Evolutionary conservation across 2,797 vertebrate species (phyloP).

Genomic region (Bryconaethiops microstoma): DNA sequence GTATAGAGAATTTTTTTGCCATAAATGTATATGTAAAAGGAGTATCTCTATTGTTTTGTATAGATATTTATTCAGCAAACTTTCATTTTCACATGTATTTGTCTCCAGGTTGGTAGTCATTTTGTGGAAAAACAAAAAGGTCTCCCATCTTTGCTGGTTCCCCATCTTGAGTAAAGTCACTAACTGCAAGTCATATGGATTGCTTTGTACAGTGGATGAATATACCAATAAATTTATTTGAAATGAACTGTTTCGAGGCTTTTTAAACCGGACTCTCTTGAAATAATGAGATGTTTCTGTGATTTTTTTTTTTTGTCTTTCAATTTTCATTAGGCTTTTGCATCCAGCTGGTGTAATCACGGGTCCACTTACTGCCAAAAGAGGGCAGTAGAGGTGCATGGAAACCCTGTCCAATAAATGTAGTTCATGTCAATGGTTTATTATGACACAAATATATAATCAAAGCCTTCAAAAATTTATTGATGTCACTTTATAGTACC

Average conservation of each 20-base stretch:
- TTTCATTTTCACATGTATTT: not conserved
- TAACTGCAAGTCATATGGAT: constrained; percentile 70
- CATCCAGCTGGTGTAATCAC: not conserved
- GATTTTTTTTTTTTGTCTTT: not conserved
- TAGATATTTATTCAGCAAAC: not conserved
- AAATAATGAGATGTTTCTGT: not conserved
- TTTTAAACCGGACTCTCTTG: not conserved
- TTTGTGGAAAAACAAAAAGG: constrained; percentile 60
- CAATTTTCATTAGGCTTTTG: not conserved
- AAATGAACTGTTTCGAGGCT: constrained; percentile 54
- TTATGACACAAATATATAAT: not conserved
- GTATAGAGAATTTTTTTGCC: too few species aligned
- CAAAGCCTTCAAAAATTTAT: not conserved
- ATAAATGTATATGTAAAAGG: not conserved
- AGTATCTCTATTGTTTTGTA: not conserved
- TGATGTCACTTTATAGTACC: too few species aligned
- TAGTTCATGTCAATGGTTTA: not conserved
- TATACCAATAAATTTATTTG: constrained; percentile 83
- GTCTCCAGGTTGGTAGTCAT: constrained; percentile 58
- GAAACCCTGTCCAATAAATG: not conserved
- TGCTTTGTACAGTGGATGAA: constrained; percentile 84
- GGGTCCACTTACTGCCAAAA: constrained; percentile 54
- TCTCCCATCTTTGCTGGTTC: constrained; percentile 61
- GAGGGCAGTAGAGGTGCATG: constrained; percentile 69
- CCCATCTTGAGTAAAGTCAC: constrained; percentile 63